Percentiles rank a stretch among this genome's conserved stretches.
These are phyloP conservation scores for Adelphocoris suturalis DNA, from an alignment of 2,888 invertebrate genomes.

Conservation along the genomic window DNA sequence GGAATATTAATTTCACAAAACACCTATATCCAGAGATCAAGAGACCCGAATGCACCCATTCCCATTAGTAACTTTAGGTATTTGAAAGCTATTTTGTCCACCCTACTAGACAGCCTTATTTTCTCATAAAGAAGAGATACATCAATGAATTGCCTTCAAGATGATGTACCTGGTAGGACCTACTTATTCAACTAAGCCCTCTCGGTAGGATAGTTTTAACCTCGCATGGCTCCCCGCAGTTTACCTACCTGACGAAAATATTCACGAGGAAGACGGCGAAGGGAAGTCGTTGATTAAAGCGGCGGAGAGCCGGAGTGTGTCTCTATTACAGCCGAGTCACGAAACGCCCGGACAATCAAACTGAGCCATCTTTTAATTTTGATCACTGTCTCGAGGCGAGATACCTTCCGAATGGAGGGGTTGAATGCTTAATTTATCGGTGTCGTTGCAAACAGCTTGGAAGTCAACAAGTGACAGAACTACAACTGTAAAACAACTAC, in stretches of 20 bases:
- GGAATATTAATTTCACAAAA: too few species aligned
- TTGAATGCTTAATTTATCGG: slow-evolving; percentile 24
- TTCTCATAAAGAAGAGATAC: too few species aligned
- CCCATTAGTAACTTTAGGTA: too few species aligned
- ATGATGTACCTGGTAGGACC: too few species aligned
- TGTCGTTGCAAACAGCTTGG: background rate
- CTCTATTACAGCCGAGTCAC: slow-evolving; percentile 1
- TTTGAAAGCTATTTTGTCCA: too few species aligned
- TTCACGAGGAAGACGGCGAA: slow-evolving; percentile 18
- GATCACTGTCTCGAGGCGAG: background rate
- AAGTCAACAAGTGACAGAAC: background rate
- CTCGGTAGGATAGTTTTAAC: background rate
- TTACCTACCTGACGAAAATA: slow-evolving; percentile 5
- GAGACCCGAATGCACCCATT: too few species aligned
- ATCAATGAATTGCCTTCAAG: too few species aligned
- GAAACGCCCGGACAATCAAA: slow-evolving; percentile 16
- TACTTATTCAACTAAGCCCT: too few species aligned
- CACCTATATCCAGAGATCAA: too few species aligned
- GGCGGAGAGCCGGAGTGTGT: slow-evolving; percentile 18
- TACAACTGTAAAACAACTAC: too few species aligned
- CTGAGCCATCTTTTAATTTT: slow-evolving; percentile 34
- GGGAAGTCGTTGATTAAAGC: slow-evolving; percentile 20
- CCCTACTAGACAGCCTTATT: too few species aligned
- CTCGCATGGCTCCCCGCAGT: background rate
- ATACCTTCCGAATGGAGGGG: background rate